These are phyloP conservation scores for Chroicocephalus ridibundus DNA, from an alignment of 2,113 vertebrate genomes.

Conservation along the genomic window DNA sequence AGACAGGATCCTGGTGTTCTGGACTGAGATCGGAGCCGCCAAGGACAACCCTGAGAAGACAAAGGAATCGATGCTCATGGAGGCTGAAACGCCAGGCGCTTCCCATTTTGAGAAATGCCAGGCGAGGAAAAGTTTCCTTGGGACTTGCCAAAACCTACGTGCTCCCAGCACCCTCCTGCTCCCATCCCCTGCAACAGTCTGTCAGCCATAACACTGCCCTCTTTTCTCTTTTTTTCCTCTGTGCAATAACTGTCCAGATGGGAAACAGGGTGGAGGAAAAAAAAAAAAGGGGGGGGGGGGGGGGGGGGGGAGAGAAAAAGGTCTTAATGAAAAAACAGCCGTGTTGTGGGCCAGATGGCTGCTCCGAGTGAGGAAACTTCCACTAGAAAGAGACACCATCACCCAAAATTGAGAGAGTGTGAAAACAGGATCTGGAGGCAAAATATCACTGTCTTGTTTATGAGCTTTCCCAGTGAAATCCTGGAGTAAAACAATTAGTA, in stretches of 20 bases:
- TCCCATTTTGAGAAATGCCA: not conserved
- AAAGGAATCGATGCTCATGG: not conserved
- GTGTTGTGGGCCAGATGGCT: not conserved
- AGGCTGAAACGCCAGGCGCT: not conserved
- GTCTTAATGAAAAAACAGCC: not conserved
- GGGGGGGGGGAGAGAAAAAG: not conserved
- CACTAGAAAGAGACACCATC: not conserved
- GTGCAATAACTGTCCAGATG: constrained; percentile 50
- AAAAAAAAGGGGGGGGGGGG: not conserved
- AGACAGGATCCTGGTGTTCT: constrained; percentile 88
- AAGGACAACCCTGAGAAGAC: constrained; percentile 81
- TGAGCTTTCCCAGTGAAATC: not conserved
- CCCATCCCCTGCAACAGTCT: not conserved
- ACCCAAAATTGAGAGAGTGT: not conserved
- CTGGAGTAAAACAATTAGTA: not conserved
- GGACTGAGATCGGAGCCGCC: constrained; percentile 80
- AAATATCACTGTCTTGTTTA: constrained; percentile 8
- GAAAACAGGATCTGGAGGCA: constrained; percentile 8
- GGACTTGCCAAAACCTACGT: not conserved
- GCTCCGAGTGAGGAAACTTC: constrained; percentile 30
- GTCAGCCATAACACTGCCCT: not conserved
- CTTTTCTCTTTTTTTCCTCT: not conserved
- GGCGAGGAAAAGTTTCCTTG: not conserved
- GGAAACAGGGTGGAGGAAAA: not conserved
- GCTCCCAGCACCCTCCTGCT: not conserved